These are phyloP conservation scores for Cassiopea xamachana DNA, from an alignment of 30 jellyfish, hydroid and myxozoan species.

Conservation along the genomic window DNA sequence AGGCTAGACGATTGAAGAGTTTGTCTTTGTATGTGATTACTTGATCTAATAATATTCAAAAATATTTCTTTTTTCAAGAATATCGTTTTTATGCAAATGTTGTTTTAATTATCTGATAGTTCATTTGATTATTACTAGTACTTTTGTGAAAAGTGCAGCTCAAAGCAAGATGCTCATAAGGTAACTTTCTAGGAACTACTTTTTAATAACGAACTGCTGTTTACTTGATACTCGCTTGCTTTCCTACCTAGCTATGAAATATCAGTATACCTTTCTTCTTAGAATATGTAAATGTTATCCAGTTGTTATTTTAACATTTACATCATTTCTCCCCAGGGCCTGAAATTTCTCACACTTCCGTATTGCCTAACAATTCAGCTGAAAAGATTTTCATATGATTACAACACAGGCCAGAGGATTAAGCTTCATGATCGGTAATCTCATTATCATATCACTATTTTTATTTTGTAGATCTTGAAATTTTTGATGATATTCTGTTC, in stretches of 20 bases:
- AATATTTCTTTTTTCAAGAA: too few relatives aligned
- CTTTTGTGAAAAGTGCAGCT: constrained; percentile 85
- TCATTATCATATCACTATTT: neutral
- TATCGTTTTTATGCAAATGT: too few relatives aligned
- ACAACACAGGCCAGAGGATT: constrained; percentile 83
- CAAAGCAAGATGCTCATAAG: constrained; percentile 98
- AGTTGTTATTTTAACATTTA: neutral
- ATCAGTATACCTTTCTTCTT: too few relatives aligned
- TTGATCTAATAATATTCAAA: too few relatives aligned
- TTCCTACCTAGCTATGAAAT: too few relatives aligned
- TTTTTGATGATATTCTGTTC: too few relatives aligned
- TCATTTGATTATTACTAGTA: constrained; percentile 64
- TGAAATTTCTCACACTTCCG: constrained; percentile 86
- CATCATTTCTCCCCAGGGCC: constrained; percentile 70
- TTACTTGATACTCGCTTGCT: too few relatives aligned
- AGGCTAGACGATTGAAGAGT: too few relatives aligned
- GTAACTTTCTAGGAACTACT: constrained; percentile 20
- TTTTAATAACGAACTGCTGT: too few relatives aligned
- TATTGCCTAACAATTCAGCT: constrained; percentile 88
- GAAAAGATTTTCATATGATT: constrained; percentile 91
- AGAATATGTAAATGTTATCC: too few relatives aligned
- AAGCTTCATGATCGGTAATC: constrained; percentile 90
- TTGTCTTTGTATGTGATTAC: too few relatives aligned
- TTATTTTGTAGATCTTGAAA: too few relatives aligned
- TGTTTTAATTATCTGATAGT: neutral